Evolutionary conservation across 1,140 invertebrate genomes (phyloP), one percentile per base, ranked within the genome.

Genomic region (Ericerus pela): DNA sequence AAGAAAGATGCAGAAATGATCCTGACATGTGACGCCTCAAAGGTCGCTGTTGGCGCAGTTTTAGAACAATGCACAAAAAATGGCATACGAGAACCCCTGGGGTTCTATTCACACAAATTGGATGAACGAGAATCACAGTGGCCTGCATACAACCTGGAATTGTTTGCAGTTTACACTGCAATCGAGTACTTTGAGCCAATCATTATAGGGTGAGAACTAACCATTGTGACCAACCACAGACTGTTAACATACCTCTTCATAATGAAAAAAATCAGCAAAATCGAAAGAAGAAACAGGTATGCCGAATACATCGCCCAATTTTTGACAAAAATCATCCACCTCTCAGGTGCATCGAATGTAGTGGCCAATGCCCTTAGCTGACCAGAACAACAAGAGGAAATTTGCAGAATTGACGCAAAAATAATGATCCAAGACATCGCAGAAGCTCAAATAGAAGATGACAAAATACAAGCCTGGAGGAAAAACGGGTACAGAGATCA

Each of bases 81-180:
- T 10, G 30, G 30, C 8, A n/a, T 10, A 33, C 8, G 8, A n/a
- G 56, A 67, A 60, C 67, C 67, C 1, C 51, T 70, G 0, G 66
- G 62, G 24, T 72, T 70, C 54, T 70, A 69, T 51, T 70, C 68
- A 10, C 64, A 62, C 51, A 70, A 69, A 56, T 53, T 72, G 0
- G 63, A 33, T 5, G 31, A 59, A 20, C n/a, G n/a, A n/a, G n/a
- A n/a, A n/a, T n/a, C n/a, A n/a, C n/a, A n/a, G n/a, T n/a, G n/a
- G n/a, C n/a, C n/a, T n/a, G n/a, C n/a, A n/a, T n/a, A n/a, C n/a
- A n/a, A n/a, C n/a, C n/a, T n/a, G n/a, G n/a, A n/a, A n/a, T n/a
- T n/a, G n/a, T n/a, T n/a, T n/a, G n/a, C n/a, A n/a, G n/a, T n/a
- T n/a, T n/a, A n/a, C n/a, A n/a, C n/a, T n/a, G n/a, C n/a, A n/a